Base-by-base conservation (phyloP, 2,797 vertebrate genomes). In the Pangasius larnaudii region DNA sequence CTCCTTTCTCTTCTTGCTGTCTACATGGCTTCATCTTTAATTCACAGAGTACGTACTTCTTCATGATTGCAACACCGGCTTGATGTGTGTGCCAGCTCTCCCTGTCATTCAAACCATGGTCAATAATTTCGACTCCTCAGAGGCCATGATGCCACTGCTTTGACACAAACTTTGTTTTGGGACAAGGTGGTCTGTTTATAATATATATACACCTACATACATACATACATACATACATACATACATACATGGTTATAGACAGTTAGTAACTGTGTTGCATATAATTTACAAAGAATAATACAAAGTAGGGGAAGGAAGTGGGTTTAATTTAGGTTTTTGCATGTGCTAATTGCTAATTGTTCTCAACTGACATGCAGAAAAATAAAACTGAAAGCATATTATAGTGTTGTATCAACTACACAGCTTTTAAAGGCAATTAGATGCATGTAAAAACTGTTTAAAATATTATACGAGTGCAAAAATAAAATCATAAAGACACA, bases 11-110 rank as follows among this genome's bases (percentile, higher is more conserved):
- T 91, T 92, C 88, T 88, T 89, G 86, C 86, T 80, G 91, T 89
- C 93, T 91, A 91, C 85, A 72, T 77, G 92, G 91, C 91, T 27
- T 95, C 94, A 96, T 96, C 93, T 96, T 96, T 96, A 94, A 95
- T 96, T 96, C 93, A 96, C 92, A 89, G 89, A 91, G 91, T 93
- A 94, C 93, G 93, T 93, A 94, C 96, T 96, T 96, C 95, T 96
- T 95, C 94, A 95, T 94, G 95, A 96, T 96, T 95, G 94, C 94
- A 95, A 95, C 96, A 97, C 96, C 95, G 96, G 96, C 94, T 95
- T 93, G 94, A 93, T 95, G 94, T 93, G 94, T 92, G 93, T 93
- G 95, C 94, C 94, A 94, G 92, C 91, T 94, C 91, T 85, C 91
- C 91, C 93, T 91, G 95, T 95, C 95, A 95, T 94, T 95, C 94